Conservation (phyloP, 1,140 invertebrate species). For the Venustaconcha ellipsiformis region DNA sequence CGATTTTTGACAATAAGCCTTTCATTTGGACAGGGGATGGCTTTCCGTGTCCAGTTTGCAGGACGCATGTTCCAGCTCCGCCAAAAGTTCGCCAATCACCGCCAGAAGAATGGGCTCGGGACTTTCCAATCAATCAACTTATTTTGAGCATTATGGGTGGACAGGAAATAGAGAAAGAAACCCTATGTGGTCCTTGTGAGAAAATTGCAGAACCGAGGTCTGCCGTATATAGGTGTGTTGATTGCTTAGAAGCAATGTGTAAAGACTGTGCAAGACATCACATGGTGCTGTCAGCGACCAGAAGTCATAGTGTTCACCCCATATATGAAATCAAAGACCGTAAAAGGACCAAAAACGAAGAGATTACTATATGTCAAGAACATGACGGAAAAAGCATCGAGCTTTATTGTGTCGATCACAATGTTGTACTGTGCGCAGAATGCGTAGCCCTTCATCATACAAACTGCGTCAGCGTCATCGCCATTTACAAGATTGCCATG, state of each 20-base stretch:
- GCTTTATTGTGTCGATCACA: constrained; percentile 29
- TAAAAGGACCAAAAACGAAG: constrained; percentile 8
- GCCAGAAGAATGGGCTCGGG: constrained; percentile 13
- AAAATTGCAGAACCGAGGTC: constrained; percentile 25
- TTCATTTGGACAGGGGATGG: constrained; percentile 31
- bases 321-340: constrained; percentile 21
- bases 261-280: constrained; percentile 17
- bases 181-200: constrained; percentile 18
- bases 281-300: constrained; percentile 21
- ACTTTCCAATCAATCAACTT: constrained; percentile 29
- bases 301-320: constrained; percentile 15
- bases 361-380: constrained; percentile 18
- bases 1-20: constrained; percentile 28
- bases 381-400: constrained; percentile 19
- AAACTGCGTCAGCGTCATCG: constrained; percentile 18
- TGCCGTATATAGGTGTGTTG: constrained; percentile 22
- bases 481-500: constrained; percentile 15
- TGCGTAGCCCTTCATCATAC: constrained; percentile 8
- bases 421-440: constrained; percentile 21
- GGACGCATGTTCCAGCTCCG: constrained; percentile 20
- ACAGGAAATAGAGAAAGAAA: constrained; percentile 10
- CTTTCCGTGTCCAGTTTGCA: constrained; percentile 33
- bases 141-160: constrained; percentile 26
- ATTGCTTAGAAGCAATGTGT: constrained; percentile 27
- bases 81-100: background rate